These are phyloP conservation scores for Cercopithecus mitis DNA, from an alignment of 2,797 vertebrate species.

Conservation along the genomic window DNA sequence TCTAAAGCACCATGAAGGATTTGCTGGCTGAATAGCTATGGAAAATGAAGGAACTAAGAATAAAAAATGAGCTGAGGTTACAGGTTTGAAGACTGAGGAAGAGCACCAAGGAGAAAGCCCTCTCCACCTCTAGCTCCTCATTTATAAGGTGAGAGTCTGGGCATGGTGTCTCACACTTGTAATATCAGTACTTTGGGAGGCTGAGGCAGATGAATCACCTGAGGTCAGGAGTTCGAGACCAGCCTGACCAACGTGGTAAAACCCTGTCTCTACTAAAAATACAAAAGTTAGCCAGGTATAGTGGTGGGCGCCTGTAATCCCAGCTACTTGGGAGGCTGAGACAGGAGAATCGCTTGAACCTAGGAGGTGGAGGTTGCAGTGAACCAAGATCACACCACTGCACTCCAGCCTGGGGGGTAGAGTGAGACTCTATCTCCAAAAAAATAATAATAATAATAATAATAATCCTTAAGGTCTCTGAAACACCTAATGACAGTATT, in stretches of 20 bases:
- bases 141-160: background rate
- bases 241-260: background rate
- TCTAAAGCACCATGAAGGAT: background rate
- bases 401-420: background rate
- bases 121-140: background rate
- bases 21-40: background rate
- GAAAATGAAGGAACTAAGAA: background rate
- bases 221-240: background rate
- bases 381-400: background rate
- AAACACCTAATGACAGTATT: background rate
- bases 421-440: background rate
- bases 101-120: background rate
- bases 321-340: background rate
- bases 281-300: background rate
- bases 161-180: background rate
- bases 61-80: background rate
- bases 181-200: background rate
- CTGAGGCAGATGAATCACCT: background rate
- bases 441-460: too few species aligned
- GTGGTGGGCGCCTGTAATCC: background rate
- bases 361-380: background rate
- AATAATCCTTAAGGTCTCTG: background rate
- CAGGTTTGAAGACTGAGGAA: background rate
- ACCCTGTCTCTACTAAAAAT: background rate
- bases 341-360: background rate